Evolutionary conservation across 2,888 invertebrate genomes (phyloP).

Genomic region (Lasioglossum leucozonium): DNA sequence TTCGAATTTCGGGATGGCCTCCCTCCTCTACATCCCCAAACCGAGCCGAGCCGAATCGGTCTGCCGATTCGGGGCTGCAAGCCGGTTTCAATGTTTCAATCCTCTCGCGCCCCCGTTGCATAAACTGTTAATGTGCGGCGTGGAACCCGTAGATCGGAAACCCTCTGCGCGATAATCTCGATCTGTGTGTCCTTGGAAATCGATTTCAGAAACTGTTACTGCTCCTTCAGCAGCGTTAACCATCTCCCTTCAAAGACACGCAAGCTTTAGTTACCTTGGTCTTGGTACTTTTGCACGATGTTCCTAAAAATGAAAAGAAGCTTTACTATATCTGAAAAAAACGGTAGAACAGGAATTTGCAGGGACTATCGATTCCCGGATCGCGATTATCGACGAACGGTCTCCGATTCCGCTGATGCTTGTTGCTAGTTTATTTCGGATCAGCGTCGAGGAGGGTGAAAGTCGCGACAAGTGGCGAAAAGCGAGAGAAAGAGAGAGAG

Average conservation of each 20-base stretch:
- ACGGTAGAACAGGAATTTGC: neutral
- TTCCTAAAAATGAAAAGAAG: neutral
- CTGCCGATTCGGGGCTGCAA: neutral
- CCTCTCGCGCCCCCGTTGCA: constrained; percentile 33
- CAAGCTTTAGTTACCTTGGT: too few relatives aligned
- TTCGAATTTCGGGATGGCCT: constrained; percentile 54
- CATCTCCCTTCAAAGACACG: neutral
- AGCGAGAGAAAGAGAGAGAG: neutral
- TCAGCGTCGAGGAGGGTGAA: neutral
- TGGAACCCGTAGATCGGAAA: constrained; percentile 1
- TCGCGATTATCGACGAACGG: neutral
- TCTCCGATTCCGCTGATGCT: neutral
- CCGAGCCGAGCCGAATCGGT: constrained; percentile 13
- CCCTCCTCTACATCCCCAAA: neutral
- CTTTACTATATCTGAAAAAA: neutral
- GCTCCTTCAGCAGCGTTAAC: neutral
- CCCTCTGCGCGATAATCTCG: neutral
- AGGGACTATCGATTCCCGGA: neutral
- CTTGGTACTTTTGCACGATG: too few relatives aligned
- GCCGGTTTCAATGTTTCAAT: constrained; percentile 52
- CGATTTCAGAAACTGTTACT: neutral
- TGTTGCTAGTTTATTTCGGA: neutral
- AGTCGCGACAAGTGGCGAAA: constrained; percentile 22
- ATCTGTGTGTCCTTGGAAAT: neutral
- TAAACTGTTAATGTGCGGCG: constrained; percentile 34